These are phyloP conservation scores for Poecile atricapillus DNA, from an alignment of 2,113 vertebrate genomes.

Conservation along the genomic window DNA sequence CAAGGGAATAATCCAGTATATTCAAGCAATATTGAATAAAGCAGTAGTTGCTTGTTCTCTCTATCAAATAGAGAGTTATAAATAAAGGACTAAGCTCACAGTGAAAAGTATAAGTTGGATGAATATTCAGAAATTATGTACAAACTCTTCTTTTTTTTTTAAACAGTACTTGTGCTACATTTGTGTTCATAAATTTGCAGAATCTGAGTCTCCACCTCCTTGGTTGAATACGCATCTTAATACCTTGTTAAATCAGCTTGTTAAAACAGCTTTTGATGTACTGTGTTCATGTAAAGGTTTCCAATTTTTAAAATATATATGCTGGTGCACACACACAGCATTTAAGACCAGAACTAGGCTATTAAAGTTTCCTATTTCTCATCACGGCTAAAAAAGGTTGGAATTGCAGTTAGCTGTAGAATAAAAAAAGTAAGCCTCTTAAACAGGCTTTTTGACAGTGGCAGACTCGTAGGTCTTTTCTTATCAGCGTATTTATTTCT, in stretches of 20 bases:
- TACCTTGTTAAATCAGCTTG: conserved; percentile 18
- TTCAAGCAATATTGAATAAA: not conserved
- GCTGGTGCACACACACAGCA: not conserved
- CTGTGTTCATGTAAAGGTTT: not conserved
- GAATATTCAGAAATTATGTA: not conserved
- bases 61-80: not conserved
- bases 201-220: not conserved
- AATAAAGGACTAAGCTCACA: not conserved
- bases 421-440: not conserved
- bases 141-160: not conserved
- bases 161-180: not conserved
- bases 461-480: not conserved
- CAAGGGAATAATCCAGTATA: not conserved
- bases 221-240: not conserved
- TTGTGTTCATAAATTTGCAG: conserved; percentile 1
- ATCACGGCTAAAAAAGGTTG: not conserved
- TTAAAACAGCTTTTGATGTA: conserved; percentile 36
- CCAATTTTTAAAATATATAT: not conserved
- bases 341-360: not conserved
- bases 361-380: conserved; percentile 5
- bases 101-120: not conserved
- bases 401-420: not conserved
- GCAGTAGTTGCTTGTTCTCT: not conserved
- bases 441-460: not conserved
- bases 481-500: not conserved